A percentile compares a stretch with the other conserved stretches of the same genome.
These are phyloP conservation scores for Matsumyia berberina DNA, from an alignment of 2,888 invertebrate genomes.

Conservation along the genomic window DNA sequence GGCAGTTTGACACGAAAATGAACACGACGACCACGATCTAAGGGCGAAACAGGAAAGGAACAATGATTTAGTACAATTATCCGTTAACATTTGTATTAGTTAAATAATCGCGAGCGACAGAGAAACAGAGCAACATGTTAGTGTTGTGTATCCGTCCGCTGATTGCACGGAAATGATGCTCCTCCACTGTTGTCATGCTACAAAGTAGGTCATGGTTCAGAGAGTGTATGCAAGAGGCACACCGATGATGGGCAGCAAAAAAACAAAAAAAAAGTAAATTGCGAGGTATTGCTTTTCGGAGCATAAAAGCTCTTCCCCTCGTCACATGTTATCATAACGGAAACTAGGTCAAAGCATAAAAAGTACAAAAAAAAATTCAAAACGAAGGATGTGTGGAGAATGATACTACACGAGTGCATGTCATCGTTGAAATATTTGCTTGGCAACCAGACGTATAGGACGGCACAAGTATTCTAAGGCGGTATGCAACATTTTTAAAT, in stretches of 20 bases:
- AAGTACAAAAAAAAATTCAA: background rate
- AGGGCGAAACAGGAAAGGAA: conserved; percentile 69
- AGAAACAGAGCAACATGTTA: conserved; percentile 57
- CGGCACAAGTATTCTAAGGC: conserved; percentile 32
- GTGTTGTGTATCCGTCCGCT: conserved; percentile 44
- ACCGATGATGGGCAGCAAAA: conserved; percentile 24
- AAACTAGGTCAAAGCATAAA: conserved; percentile 71
- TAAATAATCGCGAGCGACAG: background rate
- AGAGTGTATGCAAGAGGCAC: conserved; percentile 33
- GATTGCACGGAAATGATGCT: conserved; percentile 59
- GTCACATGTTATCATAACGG: conserved; percentile 21
- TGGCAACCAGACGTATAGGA: conserved; percentile 53
- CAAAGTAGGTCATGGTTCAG: conserved; percentile 70
- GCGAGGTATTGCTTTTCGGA: conserved; percentile 49
- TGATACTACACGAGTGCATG: conserved; percentile 1
- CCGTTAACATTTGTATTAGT: conserved; percentile 49
- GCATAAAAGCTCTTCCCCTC: conserved; percentile 65
- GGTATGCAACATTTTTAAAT: conserved; percentile 36
- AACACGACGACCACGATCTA: conserved; percentile 68
- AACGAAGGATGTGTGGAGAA: conserved; percentile 19
- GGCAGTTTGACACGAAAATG: conserved; percentile 43
- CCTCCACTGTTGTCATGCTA: conserved; percentile 28
- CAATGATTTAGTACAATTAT: conserved; percentile 65
- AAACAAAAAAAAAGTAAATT: conserved; percentile 8
- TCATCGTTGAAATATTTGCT: conserved; percentile 54